Evolutionary conservation across 2,888 invertebrate species (phyloP), one percentile per base, ranked within the genome.

Genomic region (Myathropa florea): DNA sequence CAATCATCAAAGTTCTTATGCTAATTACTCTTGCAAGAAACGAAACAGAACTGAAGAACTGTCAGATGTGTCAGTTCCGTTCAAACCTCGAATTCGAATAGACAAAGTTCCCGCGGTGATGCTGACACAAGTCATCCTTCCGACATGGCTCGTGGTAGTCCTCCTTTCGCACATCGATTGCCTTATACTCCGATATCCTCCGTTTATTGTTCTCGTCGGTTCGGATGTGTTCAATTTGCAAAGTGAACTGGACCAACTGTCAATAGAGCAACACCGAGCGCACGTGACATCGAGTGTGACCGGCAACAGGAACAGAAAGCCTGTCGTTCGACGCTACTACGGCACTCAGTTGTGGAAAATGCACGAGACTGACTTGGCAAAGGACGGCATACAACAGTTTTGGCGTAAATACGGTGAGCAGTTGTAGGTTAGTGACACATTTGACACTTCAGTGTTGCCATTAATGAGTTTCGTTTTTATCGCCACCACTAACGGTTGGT

Each of bases 271-370:
- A 12, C 14, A 57, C 23, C 23, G 57, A 23, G 57, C 23, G 59
- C 26, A 53, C 36, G 21, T 53, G n/a, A 14, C 9, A 10, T 61
- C 72, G 24, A 55, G 39, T 53, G 55, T 33, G 18, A 26, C 36
- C 10, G 2, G 9, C 21, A 26, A 26, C n/a, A 2, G 10, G 14
- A 60, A 26, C 21, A 91, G 88, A 26, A 78, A 86, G 59, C 85
- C 88, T 10, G 84, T 90, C 3, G 90, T 90, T 71, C 83, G 81
- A 18, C 90, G 91, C 1, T 92, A 92, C 70, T 89, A 87, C 28
- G 96, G 96, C 4, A 94, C 95, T 60, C 97, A 97, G 93, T 91
- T 97, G 67, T 96, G 96, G 96, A 95, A 96, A 90, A 94, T 96
- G 26, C 92, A 92, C 67, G 91, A 90, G 81, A 91, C 90, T 6